Evolutionary conservation across 2,113 vertebrate species (phyloP).

Genomic region (Willisornis vidua): DNA sequence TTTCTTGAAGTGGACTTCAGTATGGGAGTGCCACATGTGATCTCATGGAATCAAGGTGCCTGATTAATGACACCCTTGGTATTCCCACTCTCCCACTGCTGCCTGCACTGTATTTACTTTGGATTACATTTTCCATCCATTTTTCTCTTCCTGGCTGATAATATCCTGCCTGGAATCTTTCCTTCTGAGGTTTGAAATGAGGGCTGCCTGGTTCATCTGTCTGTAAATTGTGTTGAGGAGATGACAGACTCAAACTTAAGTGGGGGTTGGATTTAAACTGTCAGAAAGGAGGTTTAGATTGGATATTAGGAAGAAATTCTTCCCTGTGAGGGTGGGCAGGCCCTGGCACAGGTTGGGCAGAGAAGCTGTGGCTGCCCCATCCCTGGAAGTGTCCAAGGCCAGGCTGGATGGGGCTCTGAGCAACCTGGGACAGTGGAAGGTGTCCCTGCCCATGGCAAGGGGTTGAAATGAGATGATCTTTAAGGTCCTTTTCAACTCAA

Average conservation of each 20-base stretch:
- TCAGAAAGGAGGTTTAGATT: accelerated
- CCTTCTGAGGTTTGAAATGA: background rate
- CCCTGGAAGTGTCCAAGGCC: background rate
- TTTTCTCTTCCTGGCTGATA: background rate
- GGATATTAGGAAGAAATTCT: background rate
- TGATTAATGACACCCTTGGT: background rate
- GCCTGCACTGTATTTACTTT: background rate
- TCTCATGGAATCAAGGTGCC: background rate
- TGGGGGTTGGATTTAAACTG: background rate
- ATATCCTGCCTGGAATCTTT: background rate
- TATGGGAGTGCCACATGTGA: background rate
- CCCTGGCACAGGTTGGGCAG: background rate
- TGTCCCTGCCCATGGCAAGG: background rate
- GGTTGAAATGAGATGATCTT: background rate
- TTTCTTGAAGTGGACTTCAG: background rate
- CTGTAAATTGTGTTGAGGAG: background rate
- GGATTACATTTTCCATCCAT: constrained; percentile 10
- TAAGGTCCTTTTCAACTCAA: background rate
- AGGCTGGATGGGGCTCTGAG: background rate
- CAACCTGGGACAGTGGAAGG: background rate
- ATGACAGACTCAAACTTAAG: background rate
- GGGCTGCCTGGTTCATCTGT: background rate
- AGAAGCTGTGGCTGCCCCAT: background rate
- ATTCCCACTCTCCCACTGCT: background rate
- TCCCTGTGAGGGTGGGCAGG: background rate